Evolutionary conservation across 2,888 invertebrate species (phyloP), one percentile per base, ranked within the genome.

Genomic region (Drosophila nr. medialis): DNA sequence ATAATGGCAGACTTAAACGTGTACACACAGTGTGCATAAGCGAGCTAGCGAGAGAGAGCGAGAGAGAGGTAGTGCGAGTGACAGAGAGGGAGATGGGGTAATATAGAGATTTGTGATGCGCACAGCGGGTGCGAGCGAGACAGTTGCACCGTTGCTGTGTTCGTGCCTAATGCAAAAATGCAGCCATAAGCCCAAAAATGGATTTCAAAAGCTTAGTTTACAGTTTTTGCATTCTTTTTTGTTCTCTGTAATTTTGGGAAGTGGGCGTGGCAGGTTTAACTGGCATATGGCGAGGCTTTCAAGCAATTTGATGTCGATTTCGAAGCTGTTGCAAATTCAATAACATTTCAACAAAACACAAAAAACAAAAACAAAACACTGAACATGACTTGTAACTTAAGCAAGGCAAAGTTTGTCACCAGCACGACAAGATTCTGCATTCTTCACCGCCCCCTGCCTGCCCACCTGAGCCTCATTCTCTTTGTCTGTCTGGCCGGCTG

Each of bases 371-470:
- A 55, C 36, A 36, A 72, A 64, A 81, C 24, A 29, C 56, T 15
- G 67, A 67, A 86, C 88, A 82, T 86, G 86, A 86, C 88, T 86
- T 85, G 85, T 83, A 86, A 86, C 82, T 86, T 88, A 88, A 86
- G 85, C 88, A 74, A 81, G 63, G 80, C 73, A 76, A 77, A 73
- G 81, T 88, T 83, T 88, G 85, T 88, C 88, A 88, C 81, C 85
- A 71, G 62, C 72, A 55, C 83, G 40, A 87, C 86, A 81, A 72
- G 81, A 72, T 74, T 65, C 66, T 56, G 56, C 59, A 36, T 49
- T 24, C 51, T 27, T 48, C 21, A 15, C 6, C 48, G 8, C 42
- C 21, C 18, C 34, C 54, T 6, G 21, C 29, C 29, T 24, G 40
- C 34, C 53, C 36, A 13, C 11, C 45, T 34, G 42, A 64, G 36